These are phyloP conservation scores for Holothuria scabra DNA, from an alignment of 53 echinoderm and acorn worm genomes.

Conservation along the genomic window DNA sequence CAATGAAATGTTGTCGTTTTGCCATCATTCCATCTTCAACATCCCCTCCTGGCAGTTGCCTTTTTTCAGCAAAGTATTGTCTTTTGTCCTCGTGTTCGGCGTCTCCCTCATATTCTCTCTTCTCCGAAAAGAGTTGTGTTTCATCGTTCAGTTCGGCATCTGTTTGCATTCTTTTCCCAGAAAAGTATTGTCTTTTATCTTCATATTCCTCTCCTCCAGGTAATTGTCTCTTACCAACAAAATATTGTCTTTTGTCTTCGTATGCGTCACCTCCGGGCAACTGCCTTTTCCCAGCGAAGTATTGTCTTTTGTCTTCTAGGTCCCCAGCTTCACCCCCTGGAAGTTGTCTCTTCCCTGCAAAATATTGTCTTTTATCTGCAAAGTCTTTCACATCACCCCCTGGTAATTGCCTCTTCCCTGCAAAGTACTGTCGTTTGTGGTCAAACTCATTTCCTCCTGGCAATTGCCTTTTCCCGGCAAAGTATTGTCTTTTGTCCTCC, in stretches of 20 bases:
- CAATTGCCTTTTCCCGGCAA: slow-evolving; percentile 67
- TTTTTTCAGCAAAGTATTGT: slow-evolving; percentile 46
- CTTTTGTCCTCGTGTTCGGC: slow-evolving; percentile 29
- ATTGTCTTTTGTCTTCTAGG: slow-evolving; percentile 56
- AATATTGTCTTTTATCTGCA: slow-evolving; percentile 65
- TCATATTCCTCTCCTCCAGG: slow-evolving; percentile 39
- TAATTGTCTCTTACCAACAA: slow-evolving; percentile 59
- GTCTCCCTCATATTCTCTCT: background rate
- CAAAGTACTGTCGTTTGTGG: slow-evolving; percentile 59
- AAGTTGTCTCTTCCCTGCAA: slow-evolving; percentile 56
- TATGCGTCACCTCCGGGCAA: slow-evolving; percentile 53
- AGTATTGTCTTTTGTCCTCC: slow-evolving; percentile 58
- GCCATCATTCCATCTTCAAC: background rate
- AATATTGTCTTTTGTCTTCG: slow-evolving; percentile 54
- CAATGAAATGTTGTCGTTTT: background rate
- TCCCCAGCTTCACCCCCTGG: slow-evolving; percentile 29
- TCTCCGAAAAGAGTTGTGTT: slow-evolving; percentile 52
- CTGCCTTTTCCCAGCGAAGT: slow-evolving; percentile 71
- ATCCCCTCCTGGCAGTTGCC: slow-evolving; percentile 19
- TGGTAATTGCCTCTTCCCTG: slow-evolving; percentile 52
- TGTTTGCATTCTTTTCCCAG: slow-evolving; percentile 54
- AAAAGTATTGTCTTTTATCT: slow-evolving; percentile 65
- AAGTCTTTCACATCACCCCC: slow-evolving; percentile 46
- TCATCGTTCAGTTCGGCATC: background rate
- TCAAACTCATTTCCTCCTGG: slow-evolving; percentile 53